Evolutionary conservation across 2,888 invertebrate species (phyloP), one percentile per base, ranked within the genome.

Genomic region (Elmis aenea): DNA sequence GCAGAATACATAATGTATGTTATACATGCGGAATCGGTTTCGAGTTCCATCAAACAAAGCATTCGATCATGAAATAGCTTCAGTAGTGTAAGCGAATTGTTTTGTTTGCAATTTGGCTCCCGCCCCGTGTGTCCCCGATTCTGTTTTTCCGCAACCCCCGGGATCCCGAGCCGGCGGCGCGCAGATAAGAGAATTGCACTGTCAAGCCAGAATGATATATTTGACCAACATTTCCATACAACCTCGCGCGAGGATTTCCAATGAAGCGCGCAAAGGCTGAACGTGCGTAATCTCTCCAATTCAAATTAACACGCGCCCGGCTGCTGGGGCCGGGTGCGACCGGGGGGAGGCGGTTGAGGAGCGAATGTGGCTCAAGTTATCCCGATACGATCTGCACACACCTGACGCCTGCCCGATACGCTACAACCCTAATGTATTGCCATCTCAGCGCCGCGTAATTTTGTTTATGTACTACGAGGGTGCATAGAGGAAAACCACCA

Each of bases 181-280:
- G 71, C 70, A 80, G 83, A 83, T 83, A 83, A 83, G 83, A 83
- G 84, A 85, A 85, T 84, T 85, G 84, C 83, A 83, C 83, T 84
- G 84, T 84, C 84, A 84, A 79, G 77, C 80, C 81, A 73, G 83
- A 83, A 85, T 85, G 85, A 85, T 85, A 85, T 85, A 85, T 85
- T 83, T 83, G 83, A 82, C 83, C 83, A 82, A 81, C 83, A 84
- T 84, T 84, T 84, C 83, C 84, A 84, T 84, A 82, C 66, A 67
- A 58, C 62, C 59, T 57, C 58, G 63, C 61, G 58, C 61, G 63
- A 64, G 64, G 65, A 66, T 66, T 67, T 62, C 67, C 67, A 66
- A 67, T 68, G 66, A 65, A 64, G 66, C 67, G 58, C 52, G 51
- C 44, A 45, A 47, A 46, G 46, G 45, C 50, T 45, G 61, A 60